Evolutionary conservation across 1,140 invertebrate species (phyloP).

Genomic region (Pseudomyrmex cubaensis): DNA sequence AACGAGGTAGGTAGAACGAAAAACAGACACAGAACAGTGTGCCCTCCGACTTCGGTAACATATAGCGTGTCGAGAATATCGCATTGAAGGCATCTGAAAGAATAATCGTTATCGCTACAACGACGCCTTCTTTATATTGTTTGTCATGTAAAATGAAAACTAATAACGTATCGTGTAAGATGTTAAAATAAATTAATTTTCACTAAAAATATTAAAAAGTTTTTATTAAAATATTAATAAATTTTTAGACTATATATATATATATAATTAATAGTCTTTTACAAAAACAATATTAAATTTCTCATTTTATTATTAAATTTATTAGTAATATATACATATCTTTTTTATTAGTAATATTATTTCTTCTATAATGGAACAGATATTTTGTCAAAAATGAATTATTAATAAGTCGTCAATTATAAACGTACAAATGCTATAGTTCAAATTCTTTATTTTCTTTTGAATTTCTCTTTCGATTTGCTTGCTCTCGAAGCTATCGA

Average conservation of each 20-base stretch:
- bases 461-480: constrained; percentile 9
- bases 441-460: neutral
- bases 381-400: no score
- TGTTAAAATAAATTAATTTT: constrained; percentile 23
- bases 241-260: neutral
- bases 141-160: constrained; percentile 47
- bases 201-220: neutral
- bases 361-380: neutral
- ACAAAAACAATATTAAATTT: neutral
- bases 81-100: constrained; percentile 43
- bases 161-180: constrained; percentile 59
- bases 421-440: no score
- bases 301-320: neutral
- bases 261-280: neutral
- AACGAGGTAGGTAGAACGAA: constrained; percentile 41
- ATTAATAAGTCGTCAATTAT: neutral
- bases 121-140: constrained; percentile 51
- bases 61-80: constrained; percentile 61
- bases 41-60: constrained; percentile 49
- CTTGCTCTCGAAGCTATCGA: constrained; percentile 34
- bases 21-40: neutral
- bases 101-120: constrained; percentile 65
- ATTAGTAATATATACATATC: no score
- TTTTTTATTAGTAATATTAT: neutral
- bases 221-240: neutral